phyloP scores from a whole-genome alignment of 2,888 invertebrate genomes.

The Leucozona laternaria region DNA sequence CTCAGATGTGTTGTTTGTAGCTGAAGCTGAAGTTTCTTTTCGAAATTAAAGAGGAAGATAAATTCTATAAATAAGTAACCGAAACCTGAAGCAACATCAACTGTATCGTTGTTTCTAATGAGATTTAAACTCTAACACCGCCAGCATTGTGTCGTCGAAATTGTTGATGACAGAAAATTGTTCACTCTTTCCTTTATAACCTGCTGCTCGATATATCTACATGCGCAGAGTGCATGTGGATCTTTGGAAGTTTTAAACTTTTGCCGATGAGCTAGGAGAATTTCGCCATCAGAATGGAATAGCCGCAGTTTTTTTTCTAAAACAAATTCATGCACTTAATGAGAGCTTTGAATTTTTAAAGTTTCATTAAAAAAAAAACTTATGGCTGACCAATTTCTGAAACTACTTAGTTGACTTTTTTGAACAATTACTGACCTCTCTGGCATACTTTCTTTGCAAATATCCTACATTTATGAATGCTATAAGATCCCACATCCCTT shows the following conservation, averaged over 20 bases:
- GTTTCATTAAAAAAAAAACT: no score
- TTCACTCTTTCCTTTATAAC: constrained; percentile 43
- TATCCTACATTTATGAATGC: no score
- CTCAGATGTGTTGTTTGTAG: background rate
- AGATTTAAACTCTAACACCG: constrained; percentile 54
- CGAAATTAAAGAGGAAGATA: constrained; percentile 30
- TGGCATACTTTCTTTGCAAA: no score
- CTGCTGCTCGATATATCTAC: constrained; percentile 10
- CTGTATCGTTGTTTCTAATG: constrained; percentile 54
- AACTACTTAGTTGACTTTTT: no score
- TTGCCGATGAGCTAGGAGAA: background rate
- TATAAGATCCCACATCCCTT: no score
- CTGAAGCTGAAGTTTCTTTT: constrained; percentile 13
- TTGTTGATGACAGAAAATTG: constrained; percentile 41
- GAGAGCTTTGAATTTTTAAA: no score
- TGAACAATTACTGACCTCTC: no score
- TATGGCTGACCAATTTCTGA: no score
- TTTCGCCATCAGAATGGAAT: constrained; percentile 2
- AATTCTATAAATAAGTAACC: constrained; percentile 45
- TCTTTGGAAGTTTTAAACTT: constrained; percentile 29
- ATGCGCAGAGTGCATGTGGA: constrained; percentile 15
- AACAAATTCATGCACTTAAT: no score
- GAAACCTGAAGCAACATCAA: constrained; percentile 45
- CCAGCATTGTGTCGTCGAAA: constrained; percentile 27
- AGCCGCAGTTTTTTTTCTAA: no score